Evolutionary conservation across 2,888 invertebrate genomes (phyloP), one percentile per base, ranked within the genome.

Genomic region (Drosophila dives): DNA sequence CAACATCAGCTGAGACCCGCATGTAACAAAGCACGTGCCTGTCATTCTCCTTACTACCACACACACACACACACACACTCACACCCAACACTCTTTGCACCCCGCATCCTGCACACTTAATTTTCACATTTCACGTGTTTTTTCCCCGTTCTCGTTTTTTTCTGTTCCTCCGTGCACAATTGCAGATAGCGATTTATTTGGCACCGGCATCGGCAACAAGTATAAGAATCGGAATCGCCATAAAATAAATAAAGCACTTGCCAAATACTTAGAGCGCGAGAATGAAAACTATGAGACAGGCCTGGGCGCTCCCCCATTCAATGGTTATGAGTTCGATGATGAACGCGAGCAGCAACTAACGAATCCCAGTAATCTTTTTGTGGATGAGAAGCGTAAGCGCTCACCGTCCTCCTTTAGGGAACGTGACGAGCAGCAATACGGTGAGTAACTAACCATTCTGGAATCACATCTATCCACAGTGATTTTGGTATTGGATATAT

Each of bases 231-330:
- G 89, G 73, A 91, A 90, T 80, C 92, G 92, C 61, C 91, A 92
- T 80, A 86, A 87, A 86, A 78, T 92, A 66, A 93, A 93, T 81
- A 91, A 91, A 83, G 89, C 91, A 63, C 90, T 93, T 62, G 92
- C 92, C 64, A 92, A 90, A 74, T 93, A 93, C 82, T 90, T 93
- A 79, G 91, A 91, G 65, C 86, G 90, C 63, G 92, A 92, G 67
- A 82, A 87, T 50, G 92, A 92, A 63, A 91, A 81, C 77, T 92
- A 91, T 63, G 90, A 90, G 45, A 81, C 82, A 67, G 77, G 75
- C 62, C 75, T 87, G 54, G 88, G 72, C 26, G 34, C 20, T 38
- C 90, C 26, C 45, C 90, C 83, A 50, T 86, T 82, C 63, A 78
- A 75, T 67, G 91, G 91, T 67, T 89, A 91, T 74, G 91, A 92